Conservation (phyloP, 1,140 invertebrate species). For the Dryas iulia region DNA sequence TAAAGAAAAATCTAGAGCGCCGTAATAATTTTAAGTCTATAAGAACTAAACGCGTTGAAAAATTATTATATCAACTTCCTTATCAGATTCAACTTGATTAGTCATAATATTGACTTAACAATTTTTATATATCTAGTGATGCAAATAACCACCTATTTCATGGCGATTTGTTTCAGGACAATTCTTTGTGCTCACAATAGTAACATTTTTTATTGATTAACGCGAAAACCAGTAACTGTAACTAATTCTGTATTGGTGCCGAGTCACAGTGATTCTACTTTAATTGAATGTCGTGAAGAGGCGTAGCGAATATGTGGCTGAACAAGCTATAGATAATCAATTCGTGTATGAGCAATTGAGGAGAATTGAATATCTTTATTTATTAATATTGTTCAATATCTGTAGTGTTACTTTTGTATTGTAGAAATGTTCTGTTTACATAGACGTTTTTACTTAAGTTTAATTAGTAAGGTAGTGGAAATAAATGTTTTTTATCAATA, state of each 20-base stretch:
- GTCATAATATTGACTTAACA: background rate
- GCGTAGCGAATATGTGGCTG: conserved; percentile 37
- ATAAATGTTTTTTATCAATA: background rate
- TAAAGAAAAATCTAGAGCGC: too few species aligned
- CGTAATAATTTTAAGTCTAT: too few species aligned
- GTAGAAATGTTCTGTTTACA: background rate
- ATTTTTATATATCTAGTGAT: background rate
- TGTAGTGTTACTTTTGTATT: background rate
- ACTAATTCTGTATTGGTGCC: conserved; percentile 36
- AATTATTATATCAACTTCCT: background rate
- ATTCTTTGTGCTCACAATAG: background rate
- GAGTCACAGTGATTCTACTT: conserved; percentile 28
- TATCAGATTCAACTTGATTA: background rate
- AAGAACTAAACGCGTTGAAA: background rate
- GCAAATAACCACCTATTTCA: background rate
- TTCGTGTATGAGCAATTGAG: conserved; percentile 18
- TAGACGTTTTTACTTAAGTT: too few species aligned
- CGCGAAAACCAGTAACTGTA: conserved; percentile 37
- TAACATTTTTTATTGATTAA: conserved; percentile 20
- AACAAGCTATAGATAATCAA: conserved; percentile 16
- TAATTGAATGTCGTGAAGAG: conserved; percentile 44
- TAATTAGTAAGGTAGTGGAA: too few species aligned
- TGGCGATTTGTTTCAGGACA: background rate
- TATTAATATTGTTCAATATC: background rate
- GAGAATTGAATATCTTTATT: conserved; percentile 14